Evolutionary conservation across 53 echinoderm and acorn worm genomes (phyloP), one percentile per base, ranked within the genome.

Genomic region (Echinometra lucunter): DNA sequence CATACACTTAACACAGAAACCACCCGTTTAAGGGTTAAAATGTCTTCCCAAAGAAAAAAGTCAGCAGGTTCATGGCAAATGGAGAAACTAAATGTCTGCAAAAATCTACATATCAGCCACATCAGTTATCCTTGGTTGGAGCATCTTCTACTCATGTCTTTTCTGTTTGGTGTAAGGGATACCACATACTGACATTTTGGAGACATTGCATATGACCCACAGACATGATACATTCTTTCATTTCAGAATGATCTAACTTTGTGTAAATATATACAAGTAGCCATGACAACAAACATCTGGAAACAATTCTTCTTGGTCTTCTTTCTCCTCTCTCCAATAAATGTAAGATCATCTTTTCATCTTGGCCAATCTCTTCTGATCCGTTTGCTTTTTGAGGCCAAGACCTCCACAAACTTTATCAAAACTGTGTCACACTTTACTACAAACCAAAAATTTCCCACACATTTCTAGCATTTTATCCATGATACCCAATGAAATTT

Each of bases 221-320:
- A 58, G 30, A 72, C 53, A 53, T 53, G 21, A 75, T 23, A 78
- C 12, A 78, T 17, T 35, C 3, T 78, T 18, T 19, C 0, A 42
- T 78, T 38, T 42, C 19, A 40, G 40, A 42, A 78, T 35, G 42
- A 6, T 3, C 42, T 42, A 19, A 78, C 21, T 78, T 7, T 11
- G 28, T 35, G 23, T 78, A 42, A 78, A 78, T 78, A 78, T 75
- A 70, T 72, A 72, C 19, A 38, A 3, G 40, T 78, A 38, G 38
- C 16, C 78, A 78, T 40, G 78, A 42, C 78, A 78, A 78, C 78
- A 78, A 78, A 78, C 78, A 78, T 78, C 42, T 78, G 40, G 40
- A 78, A 78, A 42, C 42, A 78, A 78, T 78, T 5, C 3, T 40
- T 40, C 42, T 42, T 78, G 30, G 12, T 18, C 35, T 78, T 78